Percentiles rank a stretch among this genome's conserved stretches.
phyloP scores from a whole-genome alignment of 2,113 vertebrate genomes.

The Spheniscus mendiculus region DNA sequence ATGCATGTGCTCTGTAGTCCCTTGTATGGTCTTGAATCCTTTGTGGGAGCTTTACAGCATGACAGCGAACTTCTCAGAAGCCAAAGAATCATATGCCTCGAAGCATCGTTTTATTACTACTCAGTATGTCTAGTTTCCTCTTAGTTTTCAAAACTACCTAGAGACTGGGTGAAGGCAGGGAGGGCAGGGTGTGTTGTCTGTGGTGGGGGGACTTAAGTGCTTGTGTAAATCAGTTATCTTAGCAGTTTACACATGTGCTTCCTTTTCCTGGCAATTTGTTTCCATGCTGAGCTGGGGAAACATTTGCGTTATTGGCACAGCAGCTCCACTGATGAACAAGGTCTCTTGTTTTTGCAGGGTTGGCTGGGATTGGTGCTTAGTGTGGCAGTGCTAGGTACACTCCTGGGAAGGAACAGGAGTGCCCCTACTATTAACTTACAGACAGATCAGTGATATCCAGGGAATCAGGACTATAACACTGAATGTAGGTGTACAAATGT shows the following conservation, averaged over 20 bases:
- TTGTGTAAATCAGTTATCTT: not conserved
- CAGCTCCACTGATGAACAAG: not conserved
- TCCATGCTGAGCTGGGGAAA: not conserved
- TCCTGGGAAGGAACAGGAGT: not conserved
- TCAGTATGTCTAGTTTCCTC: not conserved
- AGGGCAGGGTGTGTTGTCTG: not conserved
- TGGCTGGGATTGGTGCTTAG: not conserved
- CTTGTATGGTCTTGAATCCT: not conserved
- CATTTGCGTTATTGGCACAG: rapidly evolving
- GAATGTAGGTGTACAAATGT: not conserved
- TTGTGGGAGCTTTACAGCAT: not conserved
- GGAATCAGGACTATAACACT: not conserved
- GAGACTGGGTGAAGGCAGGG: not conserved
- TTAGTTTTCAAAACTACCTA: not conserved
- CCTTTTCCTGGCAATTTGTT: not conserved
- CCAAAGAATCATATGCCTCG: not conserved
- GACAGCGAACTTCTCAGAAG: not conserved
- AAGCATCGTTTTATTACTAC: not conserved
- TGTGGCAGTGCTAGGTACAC: not conserved
- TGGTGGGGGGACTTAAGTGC: not conserved
- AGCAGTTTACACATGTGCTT: not conserved
- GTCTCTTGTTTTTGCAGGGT: not conserved
- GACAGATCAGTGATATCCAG: not conserved
- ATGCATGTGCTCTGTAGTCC: rapidly evolving
- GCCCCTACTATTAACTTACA: not conserved